These are phyloP conservation scores for Lydus trimaculatus DNA, from an alignment of 2,888 invertebrate genomes.

Conservation along the genomic window DNA sequence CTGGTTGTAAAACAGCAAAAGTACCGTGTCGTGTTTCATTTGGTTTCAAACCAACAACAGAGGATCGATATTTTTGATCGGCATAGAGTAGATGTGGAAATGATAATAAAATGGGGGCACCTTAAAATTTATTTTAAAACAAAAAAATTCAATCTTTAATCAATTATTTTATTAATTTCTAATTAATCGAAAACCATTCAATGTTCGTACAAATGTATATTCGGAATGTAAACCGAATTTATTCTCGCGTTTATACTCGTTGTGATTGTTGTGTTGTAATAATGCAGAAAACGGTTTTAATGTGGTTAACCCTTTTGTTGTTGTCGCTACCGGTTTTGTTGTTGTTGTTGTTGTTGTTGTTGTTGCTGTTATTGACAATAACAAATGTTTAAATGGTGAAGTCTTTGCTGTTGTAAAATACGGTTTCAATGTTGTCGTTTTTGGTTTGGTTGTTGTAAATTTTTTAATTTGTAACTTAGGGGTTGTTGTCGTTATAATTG, in stretches of 20 bases:
- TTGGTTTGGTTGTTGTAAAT: background rate
- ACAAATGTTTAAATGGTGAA: background rate
- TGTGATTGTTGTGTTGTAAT: background rate
- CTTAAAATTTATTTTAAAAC: conserved; percentile 56
- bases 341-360: background rate
- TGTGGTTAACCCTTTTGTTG: background rate
- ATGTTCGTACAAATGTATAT: conserved; percentile 35
- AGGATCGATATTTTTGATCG: conserved; percentile 56
- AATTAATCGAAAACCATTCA: background rate
- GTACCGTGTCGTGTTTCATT: conserved; percentile 68
- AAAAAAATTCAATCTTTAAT: background rate
- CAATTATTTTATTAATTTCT: background rate
- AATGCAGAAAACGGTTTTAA: background rate
- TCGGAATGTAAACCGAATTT: conserved; percentile 8
- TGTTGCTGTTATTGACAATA: background rate
- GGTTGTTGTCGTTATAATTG: background rate
- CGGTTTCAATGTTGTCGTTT: background rate
- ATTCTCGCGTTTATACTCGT: background rate
- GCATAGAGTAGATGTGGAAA: conserved; percentile 77
- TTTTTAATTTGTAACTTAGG: background rate
- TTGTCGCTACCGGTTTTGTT: background rate
- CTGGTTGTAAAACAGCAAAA: conserved; percentile 75
- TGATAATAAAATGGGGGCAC: conserved; percentile 73
- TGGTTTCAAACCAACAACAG: conserved; percentile 69
- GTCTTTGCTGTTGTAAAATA: background rate